These are phyloP conservation scores for Myripristis murdjan DNA, from an alignment of 2,797 vertebrate species.

Conservation along the genomic window DNA sequence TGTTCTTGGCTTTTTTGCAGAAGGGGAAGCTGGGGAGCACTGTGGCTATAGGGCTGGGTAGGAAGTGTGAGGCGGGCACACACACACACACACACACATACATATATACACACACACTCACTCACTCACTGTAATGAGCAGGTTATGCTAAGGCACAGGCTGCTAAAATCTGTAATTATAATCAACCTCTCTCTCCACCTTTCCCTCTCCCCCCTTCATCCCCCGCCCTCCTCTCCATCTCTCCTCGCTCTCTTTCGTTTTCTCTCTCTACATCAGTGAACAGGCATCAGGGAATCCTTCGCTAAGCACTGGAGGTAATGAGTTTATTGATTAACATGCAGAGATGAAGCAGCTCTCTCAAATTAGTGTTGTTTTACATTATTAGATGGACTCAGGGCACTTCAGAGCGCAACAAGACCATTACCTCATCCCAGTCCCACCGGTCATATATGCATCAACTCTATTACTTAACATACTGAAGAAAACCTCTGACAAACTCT, in stretches of 20 bases:
- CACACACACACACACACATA: conserved; percentile 45
- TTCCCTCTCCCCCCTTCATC: conserved; percentile 34
- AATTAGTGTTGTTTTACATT: conserved; percentile 84
- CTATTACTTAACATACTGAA: conserved; percentile 46
- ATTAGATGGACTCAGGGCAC: conserved; percentile 77
- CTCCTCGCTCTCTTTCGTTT: conserved; percentile 48
- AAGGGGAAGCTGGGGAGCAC: conserved; percentile 75
- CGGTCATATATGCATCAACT: conserved; percentile 58
- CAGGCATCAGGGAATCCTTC: conserved; percentile 80
- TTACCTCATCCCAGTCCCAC: conserved; percentile 65
- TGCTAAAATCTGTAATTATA: conserved; percentile 90
- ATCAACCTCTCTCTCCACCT: conserved; percentile 82
- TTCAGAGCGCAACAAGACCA: conserved; percentile 63
- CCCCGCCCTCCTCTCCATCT: conserved; percentile 57
- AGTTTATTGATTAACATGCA: conserved; percentile 85
- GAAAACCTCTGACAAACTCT: conserved; percentile 28
- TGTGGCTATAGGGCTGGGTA: conserved; percentile 73
- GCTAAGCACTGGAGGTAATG: conserved; percentile 83
- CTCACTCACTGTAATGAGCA: conserved; percentile 85
- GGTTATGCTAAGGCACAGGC: conserved; percentile 87
- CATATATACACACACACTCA: conserved; percentile 38
- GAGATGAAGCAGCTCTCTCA: conserved; percentile 77
- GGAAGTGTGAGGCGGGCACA: conserved; percentile 61
- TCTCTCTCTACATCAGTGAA: conserved; percentile 73
- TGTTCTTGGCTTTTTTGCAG: conserved; percentile 74